A percentile compares a stretch with the other conserved stretches of the same genome.
Conservation (phyloP, 2,888 invertebrate genomes). For the Caenorhabditis zanzibari region DNA sequence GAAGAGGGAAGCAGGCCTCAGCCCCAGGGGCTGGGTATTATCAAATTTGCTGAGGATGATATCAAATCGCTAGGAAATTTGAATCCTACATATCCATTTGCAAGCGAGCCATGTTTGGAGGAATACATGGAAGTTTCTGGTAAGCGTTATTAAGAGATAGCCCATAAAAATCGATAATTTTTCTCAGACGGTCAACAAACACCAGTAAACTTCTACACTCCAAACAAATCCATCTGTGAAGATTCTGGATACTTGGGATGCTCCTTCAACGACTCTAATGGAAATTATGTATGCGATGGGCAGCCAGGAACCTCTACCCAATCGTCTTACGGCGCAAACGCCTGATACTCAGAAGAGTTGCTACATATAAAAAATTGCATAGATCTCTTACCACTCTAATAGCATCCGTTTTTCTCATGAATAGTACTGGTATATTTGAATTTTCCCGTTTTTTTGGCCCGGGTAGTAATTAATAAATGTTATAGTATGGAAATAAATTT, state of each 20-base stretch:
- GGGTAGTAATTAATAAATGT: too few relatives aligned
- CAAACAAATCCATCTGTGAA: constrained; percentile 63
- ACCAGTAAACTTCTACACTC: constrained; percentile 73
- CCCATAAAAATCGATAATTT: not conserved
- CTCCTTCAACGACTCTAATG: constrained; percentile 33
- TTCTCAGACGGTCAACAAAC: constrained; percentile 56
- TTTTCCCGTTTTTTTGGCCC: too few relatives aligned
- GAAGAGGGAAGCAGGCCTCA: constrained; percentile 79
- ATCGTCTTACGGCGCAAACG: constrained; percentile 65
- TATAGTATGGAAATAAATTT: too few relatives aligned
- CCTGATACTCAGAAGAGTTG: constrained; percentile 82
- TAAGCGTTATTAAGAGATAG: too few relatives aligned
- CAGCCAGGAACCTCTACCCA: constrained; percentile 33
- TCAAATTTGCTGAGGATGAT: constrained; percentile 65
- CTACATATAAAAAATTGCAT: constrained; percentile 53
- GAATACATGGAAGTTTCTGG: constrained; percentile 3
- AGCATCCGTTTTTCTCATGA: not conserved
- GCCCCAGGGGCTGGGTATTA: constrained; percentile 78
- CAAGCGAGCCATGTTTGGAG: not conserved
- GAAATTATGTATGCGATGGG: constrained; percentile 33
- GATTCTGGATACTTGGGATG: constrained; percentile 47
- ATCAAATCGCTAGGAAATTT: constrained; percentile 30
- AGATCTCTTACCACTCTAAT: not conserved
- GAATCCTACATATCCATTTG: constrained; percentile 46
- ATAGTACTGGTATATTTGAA: constrained; percentile 6